Percentiles rank a stretch among this genome's conserved stretches.
These are phyloP conservation scores for Pseudomyrmex flavicornis DNA, from an alignment of 1,140 invertebrate species.

Conservation along the genomic window DNA sequence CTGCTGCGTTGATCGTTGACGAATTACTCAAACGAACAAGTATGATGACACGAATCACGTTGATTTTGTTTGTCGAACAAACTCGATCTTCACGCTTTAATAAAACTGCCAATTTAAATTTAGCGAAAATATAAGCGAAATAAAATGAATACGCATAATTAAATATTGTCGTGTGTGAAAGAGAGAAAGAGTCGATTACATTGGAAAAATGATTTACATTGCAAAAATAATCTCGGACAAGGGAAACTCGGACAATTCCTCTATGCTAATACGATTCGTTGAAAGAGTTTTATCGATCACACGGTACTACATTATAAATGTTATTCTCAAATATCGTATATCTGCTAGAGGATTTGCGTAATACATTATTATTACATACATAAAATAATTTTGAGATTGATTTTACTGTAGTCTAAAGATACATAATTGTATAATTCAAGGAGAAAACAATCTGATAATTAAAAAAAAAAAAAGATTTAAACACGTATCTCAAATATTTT, in stretches of 20 bases:
- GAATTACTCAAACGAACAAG: slow-evolving; percentile 41
- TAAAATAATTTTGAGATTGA: slow-evolving; percentile 18
- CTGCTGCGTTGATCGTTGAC: slow-evolving; percentile 34
- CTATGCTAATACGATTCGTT: slow-evolving; percentile 76
- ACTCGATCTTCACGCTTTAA: slow-evolving; percentile 18
- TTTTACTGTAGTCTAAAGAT: neutral
- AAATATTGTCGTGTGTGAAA: neutral
- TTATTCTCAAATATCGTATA: neutral
- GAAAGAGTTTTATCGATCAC: slow-evolving; percentile 76
- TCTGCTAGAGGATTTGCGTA: too few relatives aligned
- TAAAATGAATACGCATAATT: neutral
- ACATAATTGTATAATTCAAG: neutral
- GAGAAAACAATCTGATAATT: too few relatives aligned
- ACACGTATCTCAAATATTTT: neutral
- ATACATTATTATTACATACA: slow-evolving; percentile 14
- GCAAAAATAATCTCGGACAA: slow-evolving; percentile 56
- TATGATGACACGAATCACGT: slow-evolving; percentile 6
- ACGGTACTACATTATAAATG: slow-evolving; percentile 71
- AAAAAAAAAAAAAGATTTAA: too few relatives aligned
- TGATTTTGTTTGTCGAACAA: slow-evolving; percentile 15
- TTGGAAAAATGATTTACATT: neutral
- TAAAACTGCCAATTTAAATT: slow-evolving; percentile 18
- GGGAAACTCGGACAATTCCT: slow-evolving; percentile 74
- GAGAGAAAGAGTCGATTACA: neutral
- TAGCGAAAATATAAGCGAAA: neutral